Conservation (phyloP, 2,113 vertebrate species). For the Pterocles orientalis region DNA sequence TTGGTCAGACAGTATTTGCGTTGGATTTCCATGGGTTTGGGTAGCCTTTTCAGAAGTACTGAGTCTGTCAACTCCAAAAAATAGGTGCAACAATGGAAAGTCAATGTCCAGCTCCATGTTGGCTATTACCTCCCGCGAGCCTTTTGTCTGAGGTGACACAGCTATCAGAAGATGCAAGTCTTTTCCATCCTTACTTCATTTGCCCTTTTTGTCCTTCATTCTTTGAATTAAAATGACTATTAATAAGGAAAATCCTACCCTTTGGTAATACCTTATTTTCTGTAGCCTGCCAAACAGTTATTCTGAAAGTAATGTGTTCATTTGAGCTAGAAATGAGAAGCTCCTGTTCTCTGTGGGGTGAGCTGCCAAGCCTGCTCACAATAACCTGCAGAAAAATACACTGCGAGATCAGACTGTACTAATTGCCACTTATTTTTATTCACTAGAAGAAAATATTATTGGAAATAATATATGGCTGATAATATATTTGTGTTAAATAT, state of each 20-base stretch:
- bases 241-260: not conserved
- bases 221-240: not conserved
- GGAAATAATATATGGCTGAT: slow-evolving; percentile 6
- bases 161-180: not conserved
- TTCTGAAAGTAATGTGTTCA: not conserved
- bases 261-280: not conserved
- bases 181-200: not conserved
- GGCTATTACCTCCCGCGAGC: not conserved
- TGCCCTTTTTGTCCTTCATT: not conserved
- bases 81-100: not conserved
- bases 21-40: not conserved
- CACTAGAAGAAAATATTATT: slow-evolving; percentile 26
- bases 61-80: not conserved
- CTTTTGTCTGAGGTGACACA: not conserved
- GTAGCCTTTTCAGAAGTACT: not conserved
- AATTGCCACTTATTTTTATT: slow-evolving; percentile 25
- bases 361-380: not conserved
- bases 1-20: not conserved
- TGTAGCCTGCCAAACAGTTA: not conserved
- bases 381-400: not conserved
- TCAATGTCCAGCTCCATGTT: fast-evolving
- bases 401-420: not conserved
- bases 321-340: not conserved
- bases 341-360: not conserved
- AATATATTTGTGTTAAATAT: slow-evolving; percentile 26